Base-by-base conservation (phyloP, 2,797 vertebrate genomes). In the Pempheris klunzingeri region DNA sequence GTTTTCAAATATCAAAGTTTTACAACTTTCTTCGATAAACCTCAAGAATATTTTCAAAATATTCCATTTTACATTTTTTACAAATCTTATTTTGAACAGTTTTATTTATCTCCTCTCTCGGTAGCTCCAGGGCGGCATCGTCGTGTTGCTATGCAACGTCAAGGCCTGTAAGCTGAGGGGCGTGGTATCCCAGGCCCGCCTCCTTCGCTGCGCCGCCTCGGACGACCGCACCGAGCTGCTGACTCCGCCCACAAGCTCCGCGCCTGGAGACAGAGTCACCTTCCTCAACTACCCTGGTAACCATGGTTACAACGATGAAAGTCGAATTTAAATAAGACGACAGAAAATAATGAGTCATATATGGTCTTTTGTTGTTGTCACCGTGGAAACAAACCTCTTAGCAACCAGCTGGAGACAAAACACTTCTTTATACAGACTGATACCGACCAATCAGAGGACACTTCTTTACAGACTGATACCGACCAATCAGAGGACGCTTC, bases 241-340 rank as follows among this genome's bases (percentile, higher is more conserved):
- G 84, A 90, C 90, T 49, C 97, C 97, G n/a, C 98, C 98, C 34
- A 13, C 84, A 0, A 93, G 94, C 7, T 95, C 97, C 7, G 76
- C 92, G 61, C 97, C 97, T 1, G 97, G 98, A 47, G 97, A 99
- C 77, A 96, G 96, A 90, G 89, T 99, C 85, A 96, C 96, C 78
- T 97, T 97, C 85, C 94, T 96, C 83, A 94, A 91, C 77, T 97
- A 95, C 86, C 93, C 96, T 50, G 97, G 97, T 99, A 95, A 95
- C 47, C 39, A 46, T 13, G 24, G 43, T 57, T 43, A 62, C 39
- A 28, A 13, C 7, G 0, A 20, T 15, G 2, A 14, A 26, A n/a
- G 18, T 11, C n/a, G n/a, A n/a, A n/a, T n/a, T n/a, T n/a, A n/a
- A n/a, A n/a, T n/a, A n/a, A n/a, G n/a, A n/a, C n/a, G n/a, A n/a